Base-by-base conservation (phyloP, 2,888 invertebrate genomes). In the Abrostola triplasia region DNA sequence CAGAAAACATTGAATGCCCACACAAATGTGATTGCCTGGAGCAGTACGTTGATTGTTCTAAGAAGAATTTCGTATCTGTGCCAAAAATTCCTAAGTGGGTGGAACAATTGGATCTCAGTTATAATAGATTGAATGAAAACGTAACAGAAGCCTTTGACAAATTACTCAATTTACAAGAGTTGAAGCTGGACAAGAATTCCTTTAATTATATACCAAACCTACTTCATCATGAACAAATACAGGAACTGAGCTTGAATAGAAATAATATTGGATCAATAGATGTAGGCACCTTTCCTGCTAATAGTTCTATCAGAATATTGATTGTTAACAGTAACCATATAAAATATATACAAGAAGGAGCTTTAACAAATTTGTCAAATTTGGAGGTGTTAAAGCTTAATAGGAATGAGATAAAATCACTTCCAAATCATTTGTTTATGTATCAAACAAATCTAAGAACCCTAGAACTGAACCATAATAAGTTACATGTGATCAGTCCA, bases 381-480 rank as follows among this genome's bases (percentile, higher is more conserved):
- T 93, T 99, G 73, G 95, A 96, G 77, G 96, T 97, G 76, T 92
- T 98, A 68, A 97, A 97, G 86, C 88, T 98, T 70, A 98, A 97
- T 85, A 97, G 97, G 87, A 98, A 98, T 95, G 96, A 95, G 75
- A 93, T 97, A 67, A 91, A 91, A 67, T 93, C 92, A 55, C 90
- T 98, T 57, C 96, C 96, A n/a, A 97, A 97, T 86, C 96, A 97
- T 79, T 94, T 97, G 41, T 98, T 98, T 85, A 95, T 95, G 76
- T 95, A 96, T 82, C 95, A 97, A 67, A 95, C 92, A 69, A 95
- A 95, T 76, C 92, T 98, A 24, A 96, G 96, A 88, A 96, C 96
- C 83, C 90, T 98, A 96, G 98, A 98, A 88, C 89, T 99, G 58
- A 98, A 97, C 89, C 96, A 97, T 81, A 99, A 99, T 89, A 96